Evolutionary conservation across 2,113 vertebrate species (phyloP).

Genomic region (Oceanodroma tethys): DNA sequence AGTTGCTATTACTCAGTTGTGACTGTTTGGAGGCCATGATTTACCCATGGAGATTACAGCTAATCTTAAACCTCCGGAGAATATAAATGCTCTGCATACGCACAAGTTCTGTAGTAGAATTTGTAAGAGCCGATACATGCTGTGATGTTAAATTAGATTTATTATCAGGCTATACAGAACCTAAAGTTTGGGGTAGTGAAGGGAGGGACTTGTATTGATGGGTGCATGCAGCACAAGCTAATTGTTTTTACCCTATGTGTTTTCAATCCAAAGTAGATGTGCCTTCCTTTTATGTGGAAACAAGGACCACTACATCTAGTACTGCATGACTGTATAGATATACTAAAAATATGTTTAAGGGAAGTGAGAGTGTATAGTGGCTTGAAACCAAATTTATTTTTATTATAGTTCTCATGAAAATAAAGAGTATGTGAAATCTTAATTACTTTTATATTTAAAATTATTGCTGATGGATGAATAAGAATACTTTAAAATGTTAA

Average conservation of each 20-base stretch:
- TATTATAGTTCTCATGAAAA: background rate
- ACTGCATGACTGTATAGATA: background rate
- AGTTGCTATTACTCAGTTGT: background rate
- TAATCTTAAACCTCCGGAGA: background rate
- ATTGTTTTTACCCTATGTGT: background rate
- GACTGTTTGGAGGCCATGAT: background rate
- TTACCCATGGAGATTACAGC: background rate
- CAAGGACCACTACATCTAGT: background rate
- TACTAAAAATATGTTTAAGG: background rate
- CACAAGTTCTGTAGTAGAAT: background rate
- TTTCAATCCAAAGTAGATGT: background rate
- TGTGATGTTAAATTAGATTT: background rate
- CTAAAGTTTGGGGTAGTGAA: background rate
- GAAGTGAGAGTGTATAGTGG: background rate
- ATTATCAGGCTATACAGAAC: background rate
- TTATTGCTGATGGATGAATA: background rate
- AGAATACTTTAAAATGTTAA: background rate
- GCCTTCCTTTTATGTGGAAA: background rate
- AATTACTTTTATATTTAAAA: background rate
- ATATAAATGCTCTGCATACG: background rate
- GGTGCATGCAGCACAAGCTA: background rate
- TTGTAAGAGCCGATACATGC: background rate
- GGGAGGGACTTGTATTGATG: background rate
- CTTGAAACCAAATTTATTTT: background rate
- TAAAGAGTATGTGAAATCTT: background rate